A percentile compares a stretch with the other conserved stretches of the same genome.
Conservation (phyloP, 2,113 vertebrate species). For the Nyctereutes procyonoides region DNA sequence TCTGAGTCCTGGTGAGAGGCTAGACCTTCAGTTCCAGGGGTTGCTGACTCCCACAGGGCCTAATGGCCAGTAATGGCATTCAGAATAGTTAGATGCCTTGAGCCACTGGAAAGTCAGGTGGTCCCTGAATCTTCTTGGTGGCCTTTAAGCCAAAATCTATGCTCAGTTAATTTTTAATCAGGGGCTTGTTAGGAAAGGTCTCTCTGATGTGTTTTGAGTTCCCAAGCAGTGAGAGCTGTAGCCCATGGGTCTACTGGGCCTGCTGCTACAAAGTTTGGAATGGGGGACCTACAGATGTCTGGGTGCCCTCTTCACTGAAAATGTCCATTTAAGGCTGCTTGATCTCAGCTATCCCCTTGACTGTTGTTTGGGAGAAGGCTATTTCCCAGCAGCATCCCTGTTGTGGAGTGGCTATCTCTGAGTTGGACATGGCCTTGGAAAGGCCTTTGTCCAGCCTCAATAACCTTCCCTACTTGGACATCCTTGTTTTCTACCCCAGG, state of each 20-base stretch:
- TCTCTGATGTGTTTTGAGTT: conserved; percentile 6
- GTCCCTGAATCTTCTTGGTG: conserved; percentile 22
- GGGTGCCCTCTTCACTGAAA: neutral
- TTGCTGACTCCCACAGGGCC: neutral
- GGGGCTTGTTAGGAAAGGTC: neutral
- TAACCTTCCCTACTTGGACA: conserved; percentile 27
- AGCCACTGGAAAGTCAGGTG: neutral
- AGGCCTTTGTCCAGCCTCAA: neutral
- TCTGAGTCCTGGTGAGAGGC: neutral
- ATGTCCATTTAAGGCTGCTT: neutral
- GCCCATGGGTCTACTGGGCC: neutral
- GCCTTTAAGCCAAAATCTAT: neutral
- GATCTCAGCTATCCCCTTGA: neutral
- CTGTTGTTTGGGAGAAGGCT: neutral
- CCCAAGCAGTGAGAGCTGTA: neutral
- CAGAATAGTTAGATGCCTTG: neutral
- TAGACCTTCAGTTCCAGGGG: neutral
- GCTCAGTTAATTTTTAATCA: neutral
- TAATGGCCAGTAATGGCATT: neutral
- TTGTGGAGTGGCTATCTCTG: neutral
- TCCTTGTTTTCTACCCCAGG: conserved; percentile 86
- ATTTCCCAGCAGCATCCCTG: neutral
- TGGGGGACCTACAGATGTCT: neutral
- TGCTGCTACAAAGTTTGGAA: neutral
- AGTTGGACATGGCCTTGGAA: neutral